Percentiles rank a stretch among this genome's conserved stretches.
These are phyloP conservation scores for Lepidocyrtoides sp. DNA, from an alignment of 2,888 invertebrate genomes.

Conservation along the genomic window DNA sequence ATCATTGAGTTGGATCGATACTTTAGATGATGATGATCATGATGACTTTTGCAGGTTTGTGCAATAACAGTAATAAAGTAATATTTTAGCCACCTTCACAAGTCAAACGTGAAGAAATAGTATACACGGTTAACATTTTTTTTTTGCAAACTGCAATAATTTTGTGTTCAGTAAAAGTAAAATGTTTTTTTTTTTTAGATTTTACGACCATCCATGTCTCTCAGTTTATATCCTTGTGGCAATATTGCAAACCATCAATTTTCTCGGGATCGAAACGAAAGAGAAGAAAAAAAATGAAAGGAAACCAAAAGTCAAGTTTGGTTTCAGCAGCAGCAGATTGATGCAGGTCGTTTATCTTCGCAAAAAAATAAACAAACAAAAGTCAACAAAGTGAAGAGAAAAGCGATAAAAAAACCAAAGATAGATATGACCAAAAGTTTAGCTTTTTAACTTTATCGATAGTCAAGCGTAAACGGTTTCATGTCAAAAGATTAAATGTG, in stretches of 20 bases:
- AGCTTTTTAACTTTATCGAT: slow-evolving; percentile 8
- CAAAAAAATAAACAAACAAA: slow-evolving; percentile 7
- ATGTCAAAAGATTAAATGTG: not conserved
- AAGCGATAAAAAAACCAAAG: not conserved
- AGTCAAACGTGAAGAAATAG: too few relatives aligned
- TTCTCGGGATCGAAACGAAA: not conserved
- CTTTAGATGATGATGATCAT: too few relatives aligned
- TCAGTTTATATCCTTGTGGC: not conserved
- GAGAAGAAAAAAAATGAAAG: not conserved
- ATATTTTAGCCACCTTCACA: too few relatives aligned
- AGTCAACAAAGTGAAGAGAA: slow-evolving; percentile 11
- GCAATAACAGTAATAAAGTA: too few relatives aligned
- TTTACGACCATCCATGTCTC: too few relatives aligned
- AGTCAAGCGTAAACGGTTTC: not conserved
- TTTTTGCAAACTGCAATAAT: too few relatives aligned
- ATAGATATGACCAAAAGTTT: slow-evolving; percentile 18
- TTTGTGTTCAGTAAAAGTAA: too few relatives aligned
- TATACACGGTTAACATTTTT: too few relatives aligned
- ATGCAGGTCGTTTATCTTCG: not conserved
- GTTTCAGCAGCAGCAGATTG: not conserved
- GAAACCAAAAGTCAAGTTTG: not conserved
- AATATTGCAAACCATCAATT: not conserved
- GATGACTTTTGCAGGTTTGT: too few relatives aligned
- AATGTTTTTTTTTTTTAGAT: too few relatives aligned
- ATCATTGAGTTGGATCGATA: too few relatives aligned